These are phyloP conservation scores for Ceratothoa steindachneri DNA, from an alignment of 2,888 invertebrate species.

Conservation along the genomic window DNA sequence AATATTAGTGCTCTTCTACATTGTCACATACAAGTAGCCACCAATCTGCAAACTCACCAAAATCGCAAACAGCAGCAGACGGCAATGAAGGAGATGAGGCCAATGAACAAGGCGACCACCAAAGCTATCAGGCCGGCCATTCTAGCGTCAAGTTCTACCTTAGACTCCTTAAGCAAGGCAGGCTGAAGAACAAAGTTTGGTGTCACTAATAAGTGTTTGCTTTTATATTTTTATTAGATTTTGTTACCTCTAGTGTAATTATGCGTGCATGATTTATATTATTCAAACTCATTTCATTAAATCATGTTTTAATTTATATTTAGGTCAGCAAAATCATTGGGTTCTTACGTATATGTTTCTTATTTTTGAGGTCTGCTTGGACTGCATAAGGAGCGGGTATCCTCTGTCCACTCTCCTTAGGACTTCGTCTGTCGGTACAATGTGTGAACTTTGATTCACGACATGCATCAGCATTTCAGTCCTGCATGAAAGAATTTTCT, in stretches of 20 bases:
- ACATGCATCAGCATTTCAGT: conserved; percentile 45
- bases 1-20: too few species aligned
- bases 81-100: conserved; percentile 77
- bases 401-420: conserved; percentile 32
- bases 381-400: conserved; percentile 30
- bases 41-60: too few species aligned
- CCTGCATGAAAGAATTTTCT: conserved; percentile 21
- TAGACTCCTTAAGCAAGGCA: conserved; percentile 63
- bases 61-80: conserved; percentile 77
- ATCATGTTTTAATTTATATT: not conserved
- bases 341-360: conserved; percentile 63
- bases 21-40: too few species aligned
- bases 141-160: conserved; percentile 78
- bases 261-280: not conserved
- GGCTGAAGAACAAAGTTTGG: conserved; percentile 56
- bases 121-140: conserved; percentile 79
- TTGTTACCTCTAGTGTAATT: not conserved
- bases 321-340: not conserved
- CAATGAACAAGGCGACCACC: conserved; percentile 76
- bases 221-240: not conserved
- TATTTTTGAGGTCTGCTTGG: conserved; percentile 55
- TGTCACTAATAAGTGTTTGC: not conserved
- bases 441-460: conserved; percentile 27
- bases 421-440: conserved; percentile 27
- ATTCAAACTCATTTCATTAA: not conserved